These are phyloP conservation scores for Patella caerulea DNA, from an alignment of 2,888 invertebrate species.

Conservation along the genomic window DNA sequence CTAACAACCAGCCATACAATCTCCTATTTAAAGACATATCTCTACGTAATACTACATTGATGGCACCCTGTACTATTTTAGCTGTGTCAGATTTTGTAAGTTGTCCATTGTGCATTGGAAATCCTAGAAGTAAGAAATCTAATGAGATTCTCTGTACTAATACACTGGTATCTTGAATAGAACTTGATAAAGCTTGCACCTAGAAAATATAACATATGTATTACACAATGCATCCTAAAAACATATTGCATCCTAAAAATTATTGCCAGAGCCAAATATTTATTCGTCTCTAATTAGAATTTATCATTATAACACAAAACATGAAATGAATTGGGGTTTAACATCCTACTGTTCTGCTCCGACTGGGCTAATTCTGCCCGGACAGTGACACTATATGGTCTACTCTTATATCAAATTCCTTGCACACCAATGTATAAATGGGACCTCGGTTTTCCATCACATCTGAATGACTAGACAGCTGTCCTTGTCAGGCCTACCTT, in stretches of 20 bases:
- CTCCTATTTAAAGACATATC: slow-evolving; percentile 92
- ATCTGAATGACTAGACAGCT: too few relatives aligned
- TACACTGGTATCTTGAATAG: slow-evolving; percentile 84
- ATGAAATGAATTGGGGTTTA: too few relatives aligned
- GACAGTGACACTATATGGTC: too few relatives aligned
- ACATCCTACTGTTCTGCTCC: too few relatives aligned
- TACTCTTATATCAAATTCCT: too few relatives aligned
- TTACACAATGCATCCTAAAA: not conserved
- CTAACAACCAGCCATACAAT: slow-evolving; percentile 87
- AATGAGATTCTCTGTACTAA: slow-evolving; percentile 88
- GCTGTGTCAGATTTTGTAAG: slow-evolving; percentile 78
- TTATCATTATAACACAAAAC: not conserved
- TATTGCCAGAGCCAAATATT: too few relatives aligned
- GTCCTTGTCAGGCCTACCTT: too few relatives aligned
- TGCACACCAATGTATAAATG: too few relatives aligned
- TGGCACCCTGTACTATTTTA: slow-evolving; percentile 80
- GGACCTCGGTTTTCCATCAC: too few relatives aligned
- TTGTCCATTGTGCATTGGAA: slow-evolving; percentile 87
- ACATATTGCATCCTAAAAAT: not conserved
- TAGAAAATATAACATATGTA: slow-evolving; percentile 56
- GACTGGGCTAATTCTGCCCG: too few relatives aligned
- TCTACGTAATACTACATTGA: slow-evolving; percentile 81
- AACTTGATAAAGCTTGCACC: slow-evolving; percentile 84
- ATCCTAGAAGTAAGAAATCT: slow-evolving; percentile 85
- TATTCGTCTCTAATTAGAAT: not conserved